Conservation (phyloP, 2,888 invertebrate genomes). For the Drosophila acutilabella region DNA sequence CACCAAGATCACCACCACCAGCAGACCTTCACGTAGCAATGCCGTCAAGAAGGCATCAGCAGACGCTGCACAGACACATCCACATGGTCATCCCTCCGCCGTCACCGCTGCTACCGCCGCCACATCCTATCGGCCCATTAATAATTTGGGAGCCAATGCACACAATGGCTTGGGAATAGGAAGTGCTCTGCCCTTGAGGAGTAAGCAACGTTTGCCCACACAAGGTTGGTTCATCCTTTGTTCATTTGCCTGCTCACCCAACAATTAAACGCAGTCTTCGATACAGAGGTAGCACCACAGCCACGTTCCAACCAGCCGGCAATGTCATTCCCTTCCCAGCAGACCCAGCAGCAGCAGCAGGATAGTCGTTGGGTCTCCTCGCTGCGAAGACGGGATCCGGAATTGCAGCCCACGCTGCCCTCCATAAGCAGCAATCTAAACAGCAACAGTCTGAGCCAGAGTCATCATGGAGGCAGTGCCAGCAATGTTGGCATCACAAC, state of each 20-base stretch:
- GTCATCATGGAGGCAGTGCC: slow-evolving; percentile 82
- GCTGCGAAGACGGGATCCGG: slow-evolving; percentile 88
- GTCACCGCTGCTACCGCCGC: slow-evolving; percentile 2
- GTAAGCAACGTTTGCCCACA: slow-evolving; percentile 84
- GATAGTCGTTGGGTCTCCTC: slow-evolving; percentile 90
- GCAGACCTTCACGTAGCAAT: slow-evolving; percentile 83
- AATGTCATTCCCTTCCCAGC: slow-evolving; percentile 80
- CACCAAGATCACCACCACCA: slow-evolving; percentile 87
- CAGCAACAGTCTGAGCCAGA: slow-evolving; percentile 67
- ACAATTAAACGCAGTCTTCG: slow-evolving; percentile 71
- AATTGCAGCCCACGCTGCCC: slow-evolving; percentile 88
- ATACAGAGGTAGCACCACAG: slow-evolving; percentile 85
- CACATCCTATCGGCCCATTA: slow-evolving; percentile 60
- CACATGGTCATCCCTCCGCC: slow-evolving; percentile 20
- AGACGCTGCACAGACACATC: slow-evolving; percentile 42
- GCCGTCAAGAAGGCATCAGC: slow-evolving; percentile 52
- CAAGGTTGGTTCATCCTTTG: slow-evolving; percentile 79
- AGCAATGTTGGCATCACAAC: slow-evolving; percentile 84
- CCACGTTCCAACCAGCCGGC: slow-evolving; percentile 78
- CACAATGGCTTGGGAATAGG: slow-evolving; percentile 70
- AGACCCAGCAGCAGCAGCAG: slow-evolving; percentile 70
- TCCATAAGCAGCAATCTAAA: slow-evolving; percentile 86
- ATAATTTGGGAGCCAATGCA: slow-evolving; percentile 69
- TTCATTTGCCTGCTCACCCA: slow-evolving; percentile 41
- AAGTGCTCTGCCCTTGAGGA: slow-evolving; percentile 67